phyloP scores from a whole-genome alignment of 1,140 invertebrate genomes.

The Sipha flava region DNA sequence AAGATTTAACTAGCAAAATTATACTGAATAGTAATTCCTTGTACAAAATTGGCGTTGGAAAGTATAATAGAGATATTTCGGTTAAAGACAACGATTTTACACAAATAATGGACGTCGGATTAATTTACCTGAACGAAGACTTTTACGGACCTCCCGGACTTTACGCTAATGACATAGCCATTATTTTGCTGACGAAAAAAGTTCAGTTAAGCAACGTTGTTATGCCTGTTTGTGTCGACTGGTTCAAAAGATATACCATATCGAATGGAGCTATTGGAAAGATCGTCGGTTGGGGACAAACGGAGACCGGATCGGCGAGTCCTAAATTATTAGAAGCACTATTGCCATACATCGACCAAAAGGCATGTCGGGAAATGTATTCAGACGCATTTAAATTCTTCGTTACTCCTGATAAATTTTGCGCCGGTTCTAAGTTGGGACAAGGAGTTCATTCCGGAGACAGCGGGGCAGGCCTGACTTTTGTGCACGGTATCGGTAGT shows the following conservation, averaged over 20 bases:
- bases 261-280: not conserved
- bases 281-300: not conserved
- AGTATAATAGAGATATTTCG: not conserved
- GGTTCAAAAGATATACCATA: not conserved
- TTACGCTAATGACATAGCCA: not conserved
- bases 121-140: not conserved
- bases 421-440: not conserved
- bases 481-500: too few relatives aligned
- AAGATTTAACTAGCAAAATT: not conserved
- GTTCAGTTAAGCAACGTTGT: not conserved
- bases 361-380: not conserved
- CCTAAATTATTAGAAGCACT: not conserved
- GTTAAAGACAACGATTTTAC: not conserved
- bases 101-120: not conserved
- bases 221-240: not conserved
- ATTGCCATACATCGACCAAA: not conserved
- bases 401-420: not conserved
- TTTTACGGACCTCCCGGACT: not conserved
- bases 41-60: not conserved
- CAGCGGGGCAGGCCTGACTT: not conserved
- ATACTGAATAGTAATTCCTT: not conserved
- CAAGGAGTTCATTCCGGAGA: slow-evolving; percentile 6
- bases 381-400: not conserved
- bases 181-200: not conserved
- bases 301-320: not conserved